Conservation (phyloP, 2,797 vertebrate species). For the Hemitrygon akajei region DNA sequence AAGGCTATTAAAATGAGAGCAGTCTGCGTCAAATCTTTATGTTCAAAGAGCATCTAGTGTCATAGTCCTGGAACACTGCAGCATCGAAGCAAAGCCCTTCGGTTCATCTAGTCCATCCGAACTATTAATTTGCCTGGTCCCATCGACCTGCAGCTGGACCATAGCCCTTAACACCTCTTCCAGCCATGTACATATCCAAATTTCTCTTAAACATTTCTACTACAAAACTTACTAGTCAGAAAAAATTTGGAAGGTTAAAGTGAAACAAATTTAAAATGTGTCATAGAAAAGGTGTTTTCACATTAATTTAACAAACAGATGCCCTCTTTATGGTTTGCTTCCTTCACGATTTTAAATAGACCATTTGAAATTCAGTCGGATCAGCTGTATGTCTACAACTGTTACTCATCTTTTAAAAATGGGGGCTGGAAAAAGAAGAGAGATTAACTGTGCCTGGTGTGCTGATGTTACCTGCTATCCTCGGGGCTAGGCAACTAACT, state of each 20-base stretch:
- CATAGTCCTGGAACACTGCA: too few relatives aligned
- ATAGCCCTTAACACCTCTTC: too few relatives aligned
- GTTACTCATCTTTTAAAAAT: constrained; percentile 1
- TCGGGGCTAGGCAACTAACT: not conserved
- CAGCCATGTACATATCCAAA: too few relatives aligned
- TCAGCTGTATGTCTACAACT: not conserved
- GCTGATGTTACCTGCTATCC: not conserved
- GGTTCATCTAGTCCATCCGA: too few relatives aligned
- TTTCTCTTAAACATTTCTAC: too few relatives aligned
- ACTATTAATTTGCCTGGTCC: too few relatives aligned
- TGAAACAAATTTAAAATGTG: not conserved
- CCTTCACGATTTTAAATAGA: not conserved
- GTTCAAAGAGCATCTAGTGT: not conserved
- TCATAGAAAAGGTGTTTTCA: not conserved
- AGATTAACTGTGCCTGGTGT: constrained; percentile 24
- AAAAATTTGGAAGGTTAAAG: not conserved
- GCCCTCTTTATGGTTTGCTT: not conserved
- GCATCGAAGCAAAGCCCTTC: too few relatives aligned
- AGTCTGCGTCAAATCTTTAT: not conserved
- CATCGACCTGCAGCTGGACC: too few relatives aligned
- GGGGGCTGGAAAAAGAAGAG: not conserved
- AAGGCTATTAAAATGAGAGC: not conserved
- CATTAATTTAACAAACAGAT: not conserved
- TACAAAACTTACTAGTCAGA: too few relatives aligned
- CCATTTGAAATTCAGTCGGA: not conserved